These are phyloP conservation scores for Drosophila monieri DNA, from an alignment of 2,888 invertebrate genomes.

Conservation along the genomic window DNA sequence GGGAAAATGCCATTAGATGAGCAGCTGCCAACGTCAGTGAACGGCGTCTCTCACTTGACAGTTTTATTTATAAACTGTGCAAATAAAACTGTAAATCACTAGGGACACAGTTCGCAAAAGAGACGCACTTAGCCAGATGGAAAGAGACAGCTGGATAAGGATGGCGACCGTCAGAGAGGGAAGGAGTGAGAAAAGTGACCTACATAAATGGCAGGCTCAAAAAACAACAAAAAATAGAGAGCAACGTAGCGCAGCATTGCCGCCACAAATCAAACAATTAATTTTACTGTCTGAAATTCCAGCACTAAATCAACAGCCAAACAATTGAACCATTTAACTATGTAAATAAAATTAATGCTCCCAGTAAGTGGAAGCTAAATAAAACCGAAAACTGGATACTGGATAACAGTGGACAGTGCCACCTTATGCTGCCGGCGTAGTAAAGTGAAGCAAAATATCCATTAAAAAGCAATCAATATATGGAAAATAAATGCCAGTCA, in stretches of 20 bases:
- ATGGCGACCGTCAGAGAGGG: constrained; percentile 4
- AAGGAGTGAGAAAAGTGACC: constrained; percentile 32
- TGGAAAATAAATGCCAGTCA: constrained; percentile 76
- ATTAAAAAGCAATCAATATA: constrained; percentile 79
- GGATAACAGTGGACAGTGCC: constrained; percentile 14
- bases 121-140: constrained; percentile 1
- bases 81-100: constrained; percentile 72
- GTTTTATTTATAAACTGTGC: constrained; percentile 75
- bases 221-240: constrained; percentile 1
- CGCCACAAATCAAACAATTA: constrained; percentile 75
- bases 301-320: constrained; percentile 77
- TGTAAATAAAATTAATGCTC: constrained; percentile 74
- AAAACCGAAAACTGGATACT: not conserved
- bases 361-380: constrained; percentile 12
- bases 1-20: constrained; percentile 52
- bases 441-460: constrained; percentile 62
- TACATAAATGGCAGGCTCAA: constrained; percentile 33
- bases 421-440: constrained; percentile 54
- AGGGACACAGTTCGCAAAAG: constrained; percentile 18
- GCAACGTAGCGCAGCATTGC: constrained; percentile 11
- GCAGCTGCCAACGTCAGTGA: constrained; percentile 55
- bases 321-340: constrained; percentile 79
- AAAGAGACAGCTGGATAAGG: not conserved
- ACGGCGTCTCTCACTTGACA: constrained; percentile 61
- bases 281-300: constrained; percentile 75